Percentiles rank a stretch among this genome's conserved stretches.
These are phyloP conservation scores for Aramus guarauna DNA, from an alignment of 2,113 vertebrate genomes.

Conservation along the genomic window DNA sequence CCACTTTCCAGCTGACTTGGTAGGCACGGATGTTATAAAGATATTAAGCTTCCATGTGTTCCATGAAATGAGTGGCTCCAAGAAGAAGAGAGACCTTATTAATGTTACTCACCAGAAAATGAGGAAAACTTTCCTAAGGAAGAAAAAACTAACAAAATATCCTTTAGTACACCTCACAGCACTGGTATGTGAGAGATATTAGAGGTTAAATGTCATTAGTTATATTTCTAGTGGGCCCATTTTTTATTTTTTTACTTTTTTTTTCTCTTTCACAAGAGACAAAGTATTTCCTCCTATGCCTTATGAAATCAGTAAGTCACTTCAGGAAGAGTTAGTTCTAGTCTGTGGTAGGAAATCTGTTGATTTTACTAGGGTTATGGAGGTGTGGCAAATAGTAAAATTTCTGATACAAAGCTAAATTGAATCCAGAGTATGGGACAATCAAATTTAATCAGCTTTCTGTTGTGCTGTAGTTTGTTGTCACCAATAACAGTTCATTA, in stretches of 20 bases:
- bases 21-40: not conserved
- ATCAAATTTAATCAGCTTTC: not conserved
- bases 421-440: not conserved
- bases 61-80: not conserved
- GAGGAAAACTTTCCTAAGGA: not conserved
- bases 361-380: not conserved
- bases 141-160: not conserved
- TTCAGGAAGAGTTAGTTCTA: not conserved
- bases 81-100: not conserved
- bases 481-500: not conserved
- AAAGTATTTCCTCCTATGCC: not conserved
- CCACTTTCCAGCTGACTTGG: not conserved
- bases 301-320: not conserved
- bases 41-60: not conserved
- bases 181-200: not conserved
- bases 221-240: not conserved
- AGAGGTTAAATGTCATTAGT: not conserved
- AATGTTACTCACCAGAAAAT: not conserved
- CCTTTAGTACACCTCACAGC: not conserved
- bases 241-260: not conserved
- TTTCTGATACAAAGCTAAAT: not conserved
- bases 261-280: not conserved
- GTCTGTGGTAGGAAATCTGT: not conserved
- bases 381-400: not conserved
- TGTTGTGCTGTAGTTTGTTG: not conserved